Percentiles rank a stretch among this genome's conserved stretches.
These are phyloP conservation scores for Osmoderma eremita DNA, from an alignment of 2,888 invertebrate genomes.

Conservation along the genomic window DNA sequence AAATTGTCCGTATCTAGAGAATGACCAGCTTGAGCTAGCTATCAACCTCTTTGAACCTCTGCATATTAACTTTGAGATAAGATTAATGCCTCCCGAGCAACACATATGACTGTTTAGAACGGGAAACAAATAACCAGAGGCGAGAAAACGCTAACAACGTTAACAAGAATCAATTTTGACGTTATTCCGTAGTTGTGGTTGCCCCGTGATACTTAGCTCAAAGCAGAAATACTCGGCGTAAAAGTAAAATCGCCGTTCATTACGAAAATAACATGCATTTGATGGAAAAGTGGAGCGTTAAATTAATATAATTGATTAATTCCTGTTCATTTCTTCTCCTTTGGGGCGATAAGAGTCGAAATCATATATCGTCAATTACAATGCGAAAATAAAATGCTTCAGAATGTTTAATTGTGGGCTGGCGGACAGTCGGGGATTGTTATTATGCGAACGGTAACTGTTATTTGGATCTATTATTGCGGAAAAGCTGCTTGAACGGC, in stretches of 20 bases:
- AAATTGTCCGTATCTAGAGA: constrained; percentile 5
- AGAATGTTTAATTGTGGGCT: constrained; percentile 10
- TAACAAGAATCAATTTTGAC: neutral
- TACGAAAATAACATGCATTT: constrained; percentile 25
- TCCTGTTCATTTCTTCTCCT: constrained; percentile 10
- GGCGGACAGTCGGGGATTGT: neutral
- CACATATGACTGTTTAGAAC: constrained; percentile 2
- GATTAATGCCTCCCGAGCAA: neutral
- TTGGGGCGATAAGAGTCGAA: constrained; percentile 16
- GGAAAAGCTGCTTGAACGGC: neutral
- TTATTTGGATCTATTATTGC: neutral
- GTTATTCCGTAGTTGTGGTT: neutral
- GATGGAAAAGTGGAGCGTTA: constrained; percentile 24
- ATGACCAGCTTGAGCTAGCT: constrained; percentile 2
- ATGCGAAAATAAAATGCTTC: neutral
- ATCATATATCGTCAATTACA: constrained; percentile 12
- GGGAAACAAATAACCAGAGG: constrained; percentile 16
- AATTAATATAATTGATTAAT: constrained; percentile 19
- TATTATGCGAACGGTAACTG: neutral
- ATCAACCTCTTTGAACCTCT: neutral
- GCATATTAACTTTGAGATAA: constrained; percentile 12
- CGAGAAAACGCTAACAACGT: constrained; percentile 16
- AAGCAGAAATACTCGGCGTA: constrained; percentile 21
- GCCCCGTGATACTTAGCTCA: neutral
- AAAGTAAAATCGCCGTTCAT: constrained; percentile 8